Evolutionary conservation across 64 coral and sea anemone genomes (phyloP).

Genomic region (Pocillopora damicornis): DNA sequence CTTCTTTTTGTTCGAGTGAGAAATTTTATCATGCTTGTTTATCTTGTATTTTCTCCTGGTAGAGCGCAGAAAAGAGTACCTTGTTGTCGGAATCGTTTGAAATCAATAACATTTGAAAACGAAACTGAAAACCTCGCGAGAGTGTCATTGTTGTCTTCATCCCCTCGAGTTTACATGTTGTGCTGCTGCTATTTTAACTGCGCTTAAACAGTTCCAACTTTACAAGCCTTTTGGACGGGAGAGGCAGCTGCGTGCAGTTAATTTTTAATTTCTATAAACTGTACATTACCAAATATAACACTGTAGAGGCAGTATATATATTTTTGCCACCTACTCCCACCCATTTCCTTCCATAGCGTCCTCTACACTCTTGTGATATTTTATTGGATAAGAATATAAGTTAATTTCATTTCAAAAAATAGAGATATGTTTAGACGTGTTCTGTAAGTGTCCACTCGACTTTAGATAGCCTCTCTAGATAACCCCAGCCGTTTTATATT

Average conservation of each 20-base stretch:
- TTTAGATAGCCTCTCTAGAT: neutral
- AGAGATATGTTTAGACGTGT: neutral
- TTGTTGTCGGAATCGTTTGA: neutral
- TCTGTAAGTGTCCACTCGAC: neutral
- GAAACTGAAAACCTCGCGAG: neutral
- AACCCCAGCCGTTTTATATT: neutral
- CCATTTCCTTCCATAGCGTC: neutral
- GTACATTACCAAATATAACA: neutral
- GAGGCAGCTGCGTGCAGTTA: neutral
- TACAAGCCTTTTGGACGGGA: neutral
- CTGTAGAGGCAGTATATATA: neutral
- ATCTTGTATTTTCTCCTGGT: neutral
- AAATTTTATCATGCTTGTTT: neutral
- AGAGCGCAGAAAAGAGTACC: too few relatives aligned
- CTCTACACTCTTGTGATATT: neutral
- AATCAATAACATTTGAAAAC: neutral
- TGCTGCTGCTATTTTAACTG: neutral
- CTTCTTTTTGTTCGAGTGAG: neutral
- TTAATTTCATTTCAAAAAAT: neutral
- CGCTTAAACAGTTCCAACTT: neutral
- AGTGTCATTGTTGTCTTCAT: neutral
- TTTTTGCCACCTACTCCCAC: neutral
- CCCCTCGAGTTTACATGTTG: neutral
- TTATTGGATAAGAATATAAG: neutral
- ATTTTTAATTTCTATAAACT: constrained; percentile 26